These are phyloP conservation scores for Callopanchax toddi DNA, from an alignment of 2,113 vertebrate genomes.

Conservation along the genomic window DNA sequence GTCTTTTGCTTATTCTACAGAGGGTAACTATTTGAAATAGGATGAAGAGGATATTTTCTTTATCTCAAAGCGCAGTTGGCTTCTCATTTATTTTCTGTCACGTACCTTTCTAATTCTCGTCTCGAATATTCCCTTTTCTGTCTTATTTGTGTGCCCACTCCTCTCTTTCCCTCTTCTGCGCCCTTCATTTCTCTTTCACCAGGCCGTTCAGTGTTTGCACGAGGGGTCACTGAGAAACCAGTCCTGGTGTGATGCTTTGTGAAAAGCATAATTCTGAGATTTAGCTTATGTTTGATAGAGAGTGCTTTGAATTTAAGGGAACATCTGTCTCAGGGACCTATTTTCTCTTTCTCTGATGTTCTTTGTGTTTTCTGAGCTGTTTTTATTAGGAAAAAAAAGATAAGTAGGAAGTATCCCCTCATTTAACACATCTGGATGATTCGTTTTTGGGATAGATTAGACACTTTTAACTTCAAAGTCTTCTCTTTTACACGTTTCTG, in stretches of 20 bases:
- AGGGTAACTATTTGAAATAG: constrained; percentile 15
- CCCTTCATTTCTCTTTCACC: constrained; percentile 22
- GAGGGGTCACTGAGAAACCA: constrained; percentile 17
- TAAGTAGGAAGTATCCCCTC: neutral
- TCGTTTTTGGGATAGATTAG: neutral
- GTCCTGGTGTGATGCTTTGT: constrained; percentile 32
- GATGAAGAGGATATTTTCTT: constrained; percentile 25
- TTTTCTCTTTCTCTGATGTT: neutral
- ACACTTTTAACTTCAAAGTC: constrained; percentile 10
- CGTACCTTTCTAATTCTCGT: constrained; percentile 2
- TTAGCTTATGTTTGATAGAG: constrained; percentile 39
- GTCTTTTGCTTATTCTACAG: neutral
- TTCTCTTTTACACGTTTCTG: constrained; percentile 6
- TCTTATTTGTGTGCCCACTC: neutral
- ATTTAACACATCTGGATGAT: neutral
- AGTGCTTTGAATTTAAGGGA: constrained; percentile 5
- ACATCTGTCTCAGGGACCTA: constrained; percentile 28
- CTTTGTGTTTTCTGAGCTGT: constrained; percentile 29
- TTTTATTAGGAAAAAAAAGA: constrained; percentile 2
- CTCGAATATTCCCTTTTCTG: constrained; percentile 1
- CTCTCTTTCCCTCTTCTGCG: constrained; percentile 2
- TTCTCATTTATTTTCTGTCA: constrained; percentile 40
- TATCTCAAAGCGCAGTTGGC: constrained; percentile 36
- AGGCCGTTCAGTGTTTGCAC: constrained; percentile 25
- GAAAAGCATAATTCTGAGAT: constrained; percentile 29